Percentiles rank a stretch among this genome's conserved stretches.
Conservation (phyloP, 2,113 vertebrate species). For the Galeopterus variegatus region DNA sequence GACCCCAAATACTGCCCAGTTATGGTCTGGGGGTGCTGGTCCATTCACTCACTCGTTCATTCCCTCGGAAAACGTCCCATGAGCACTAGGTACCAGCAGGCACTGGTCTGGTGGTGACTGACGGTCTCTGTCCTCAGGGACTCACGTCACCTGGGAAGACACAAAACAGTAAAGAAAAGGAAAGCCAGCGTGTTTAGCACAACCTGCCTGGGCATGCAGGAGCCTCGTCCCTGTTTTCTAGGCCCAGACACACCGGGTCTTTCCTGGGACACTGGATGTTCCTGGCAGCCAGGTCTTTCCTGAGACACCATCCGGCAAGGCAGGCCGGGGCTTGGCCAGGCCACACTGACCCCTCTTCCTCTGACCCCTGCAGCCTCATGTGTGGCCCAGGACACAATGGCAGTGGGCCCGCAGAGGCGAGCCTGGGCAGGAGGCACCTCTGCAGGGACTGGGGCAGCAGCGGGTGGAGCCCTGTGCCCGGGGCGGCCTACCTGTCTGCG, state of each 20-base stretch:
- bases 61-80: rapidly evolving
- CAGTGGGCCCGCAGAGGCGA: rapidly evolving
- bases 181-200: rapidly evolving
- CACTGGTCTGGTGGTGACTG: rapidly evolving
- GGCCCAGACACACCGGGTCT: rapidly evolving
- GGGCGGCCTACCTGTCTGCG: not conserved
- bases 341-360: too few species aligned
- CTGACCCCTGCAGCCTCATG: not conserved
- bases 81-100: rapidly evolving
- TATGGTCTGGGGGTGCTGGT: rapidly evolving
- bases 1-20: not conserved
- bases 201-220: rapidly evolving
- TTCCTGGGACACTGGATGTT: rapidly evolving
- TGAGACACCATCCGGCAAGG: not conserved
- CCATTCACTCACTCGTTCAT: rapidly evolving
- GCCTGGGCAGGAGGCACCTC: not conserved
- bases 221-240: rapidly evolving
- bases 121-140: not conserved
- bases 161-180: too few species aligned
- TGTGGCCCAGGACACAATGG: rapidly evolving
- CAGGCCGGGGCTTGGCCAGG: not conserved
- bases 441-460: not conserved
- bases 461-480: rapidly evolving
- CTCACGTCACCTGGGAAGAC: not conserved
- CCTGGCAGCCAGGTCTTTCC: not conserved